Evolutionary conservation across 2,797 vertebrate species (phyloP).

Genomic region (Buphagus erythrorhynchus): DNA sequence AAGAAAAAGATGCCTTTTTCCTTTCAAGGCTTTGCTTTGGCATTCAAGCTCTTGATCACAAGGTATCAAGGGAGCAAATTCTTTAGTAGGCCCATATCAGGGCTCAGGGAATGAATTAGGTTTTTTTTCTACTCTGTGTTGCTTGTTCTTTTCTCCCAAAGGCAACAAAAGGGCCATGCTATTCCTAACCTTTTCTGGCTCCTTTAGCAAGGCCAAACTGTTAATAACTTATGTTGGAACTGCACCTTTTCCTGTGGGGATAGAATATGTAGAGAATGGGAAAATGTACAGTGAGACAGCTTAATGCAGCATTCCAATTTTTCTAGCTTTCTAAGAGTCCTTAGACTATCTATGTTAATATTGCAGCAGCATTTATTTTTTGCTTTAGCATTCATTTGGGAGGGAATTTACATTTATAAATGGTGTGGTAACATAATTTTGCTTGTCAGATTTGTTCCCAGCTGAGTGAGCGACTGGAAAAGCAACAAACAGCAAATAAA

Average conservation of each 20-base stretch:
- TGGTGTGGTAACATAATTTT: constrained; percentile 54
- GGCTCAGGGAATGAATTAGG: background rate
- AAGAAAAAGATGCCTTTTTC: background rate
- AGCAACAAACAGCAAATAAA: constrained; percentile 92
- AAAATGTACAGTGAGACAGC: background rate
- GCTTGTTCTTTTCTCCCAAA: background rate
- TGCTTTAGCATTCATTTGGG: constrained; percentile 23
- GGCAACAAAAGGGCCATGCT: background rate
- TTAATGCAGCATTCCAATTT: background rate
- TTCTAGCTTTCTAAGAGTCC: background rate
- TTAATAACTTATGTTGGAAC: background rate
- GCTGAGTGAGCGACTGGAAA: constrained; percentile 95
- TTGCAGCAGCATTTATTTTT: background rate
- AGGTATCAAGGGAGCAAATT: background rate
- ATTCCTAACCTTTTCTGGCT: background rate
- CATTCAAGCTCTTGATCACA: background rate
- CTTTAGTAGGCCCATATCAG: background rate
- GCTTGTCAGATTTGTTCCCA: constrained; percentile 94
- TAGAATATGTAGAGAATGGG: background rate
- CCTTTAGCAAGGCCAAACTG: background rate
- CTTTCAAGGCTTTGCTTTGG: background rate
- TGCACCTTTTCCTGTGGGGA: background rate
- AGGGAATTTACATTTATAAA: constrained; percentile 33
- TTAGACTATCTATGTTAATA: background rate
- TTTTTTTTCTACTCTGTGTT: background rate